Evolutionary conservation across 2,888 invertebrate species (phyloP), one percentile per base, ranked within the genome.

Genomic region (Argyresthia goedartella): DNA sequence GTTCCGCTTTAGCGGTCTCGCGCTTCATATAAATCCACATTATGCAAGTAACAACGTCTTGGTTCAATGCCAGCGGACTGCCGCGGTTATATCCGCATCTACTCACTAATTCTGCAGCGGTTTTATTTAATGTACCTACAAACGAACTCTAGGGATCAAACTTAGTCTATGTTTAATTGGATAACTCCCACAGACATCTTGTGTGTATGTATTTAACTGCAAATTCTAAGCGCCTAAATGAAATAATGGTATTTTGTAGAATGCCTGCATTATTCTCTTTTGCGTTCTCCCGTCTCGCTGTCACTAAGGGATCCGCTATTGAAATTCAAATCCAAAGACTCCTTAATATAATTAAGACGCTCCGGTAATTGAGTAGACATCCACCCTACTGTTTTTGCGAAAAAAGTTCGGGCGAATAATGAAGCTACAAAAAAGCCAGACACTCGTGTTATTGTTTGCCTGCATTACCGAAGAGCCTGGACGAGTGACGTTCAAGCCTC

Each of bases 271-370:
- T 4, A 2, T 43, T 14, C 16, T 25, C 7, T 46, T 15, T 33
- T 25, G 10, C 46, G 46, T 25, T n/a, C 43, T 2, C 78, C 75
- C 73, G 69, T 68, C 66, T 61, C 61, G 63, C 68, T 69, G 66
- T 68, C 68, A 60, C 59, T n/a, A n/a, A 60, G 66, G 65, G 69
- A 71, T 65, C 60, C 66, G 56, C 69, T 72, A 81, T 84, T 82
- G 81, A 79, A 81, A 82, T 85, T 84, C 78, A 81, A 84, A 84
- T 82, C 66, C 71, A 63, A 64, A 69, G 73, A 71, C 71, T 75
- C 68, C 56, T 73, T 74, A 79, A 82, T 79, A 74, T 74, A 82
- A 85, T 85, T 84, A 81, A 75, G 74, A 66, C 67, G 65, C 61
- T 66, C 60, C 65, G 57, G 76, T 81, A 82, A 84, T 81, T 76